Conservation (phyloP, 2,888 invertebrate species). For the Meteorus cinctellus region DNA sequence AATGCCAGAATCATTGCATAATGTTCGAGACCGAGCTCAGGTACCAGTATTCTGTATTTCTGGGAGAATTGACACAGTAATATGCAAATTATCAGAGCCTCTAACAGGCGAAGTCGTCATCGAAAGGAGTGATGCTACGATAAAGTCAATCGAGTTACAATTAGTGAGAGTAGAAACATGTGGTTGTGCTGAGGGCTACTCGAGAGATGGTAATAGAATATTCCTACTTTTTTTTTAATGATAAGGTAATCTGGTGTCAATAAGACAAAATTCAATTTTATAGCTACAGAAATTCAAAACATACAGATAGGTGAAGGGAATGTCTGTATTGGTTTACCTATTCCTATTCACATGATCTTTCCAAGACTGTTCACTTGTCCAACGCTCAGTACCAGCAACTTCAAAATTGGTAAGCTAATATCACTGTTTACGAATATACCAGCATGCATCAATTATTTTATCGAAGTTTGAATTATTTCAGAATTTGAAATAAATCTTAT, state of each 20-base stretch:
- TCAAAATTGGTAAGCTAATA: slow-evolving; percentile 88
- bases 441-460: background rate
- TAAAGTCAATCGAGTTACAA: slow-evolving; percentile 95
- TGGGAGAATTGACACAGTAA: slow-evolving; percentile 88
- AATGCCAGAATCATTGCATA: slow-evolving; percentile 87
- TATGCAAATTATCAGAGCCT: slow-evolving; percentile 89
- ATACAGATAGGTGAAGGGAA: slow-evolving; percentile 98
- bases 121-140: slow-evolving; percentile 86
- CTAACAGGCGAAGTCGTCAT: slow-evolving; percentile 90
- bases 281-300: slow-evolving; percentile 98
- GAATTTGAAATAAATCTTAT: slow-evolving; percentile 97
- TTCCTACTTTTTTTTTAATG: background rate
- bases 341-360: slow-evolving; percentile 96
- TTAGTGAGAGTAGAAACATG: slow-evolving; percentile 96
- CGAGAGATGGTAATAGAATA: slow-evolving; percentile 84
- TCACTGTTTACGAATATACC: background rate
- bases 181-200: slow-evolving; percentile 93
- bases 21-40: slow-evolving; percentile 78
- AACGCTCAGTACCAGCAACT: slow-evolving; percentile 90
- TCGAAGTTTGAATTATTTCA: slow-evolving; percentile 69
- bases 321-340: slow-evolving; percentile 84
- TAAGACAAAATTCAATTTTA: slow-evolving; percentile 47
- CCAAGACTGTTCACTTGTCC: slow-evolving; percentile 97
- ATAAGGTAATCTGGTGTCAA: slow-evolving; percentile 25
- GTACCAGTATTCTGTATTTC: slow-evolving; percentile 90